These are phyloP conservation scores for Caenorhabditis wallacei DNA, from an alignment of 2,888 invertebrate genomes.

Conservation along the genomic window DNA sequence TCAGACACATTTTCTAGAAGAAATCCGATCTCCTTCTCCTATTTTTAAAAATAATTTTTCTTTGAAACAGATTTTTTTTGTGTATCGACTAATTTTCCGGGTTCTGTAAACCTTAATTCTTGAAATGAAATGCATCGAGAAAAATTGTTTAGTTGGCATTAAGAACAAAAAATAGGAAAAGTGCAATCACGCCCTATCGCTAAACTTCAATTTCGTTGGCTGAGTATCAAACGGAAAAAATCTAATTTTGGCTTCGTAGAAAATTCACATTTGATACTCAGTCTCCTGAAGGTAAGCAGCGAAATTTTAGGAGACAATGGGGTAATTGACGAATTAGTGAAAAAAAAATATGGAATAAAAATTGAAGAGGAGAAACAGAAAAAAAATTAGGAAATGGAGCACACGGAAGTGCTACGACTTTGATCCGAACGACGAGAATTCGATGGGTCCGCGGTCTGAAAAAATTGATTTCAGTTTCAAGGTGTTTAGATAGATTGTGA, in stretches of 20 bases:
- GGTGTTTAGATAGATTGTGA: no score
- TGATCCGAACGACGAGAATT: constrained; percentile 45
- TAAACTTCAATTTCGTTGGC: no score
- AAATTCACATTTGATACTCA: no score
- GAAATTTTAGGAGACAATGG: no score
- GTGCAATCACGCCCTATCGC: no score
- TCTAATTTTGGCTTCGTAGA: no score
- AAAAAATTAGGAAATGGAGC: constrained; percentile 53
- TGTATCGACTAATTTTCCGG: not conserved
- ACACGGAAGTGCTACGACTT: constrained; percentile 53
- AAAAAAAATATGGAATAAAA: not conserved
- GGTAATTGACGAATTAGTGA: no score
- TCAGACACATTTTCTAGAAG: not conserved
- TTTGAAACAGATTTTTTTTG: not conserved
- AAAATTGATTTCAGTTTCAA: not conserved
- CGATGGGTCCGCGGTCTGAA: constrained; percentile 18
- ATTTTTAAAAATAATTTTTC: not conserved
- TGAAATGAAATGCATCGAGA: not conserved
- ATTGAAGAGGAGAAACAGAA: no score
- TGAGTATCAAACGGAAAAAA: no score
- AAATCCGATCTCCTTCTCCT: not conserved
- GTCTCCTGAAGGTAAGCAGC: no score
- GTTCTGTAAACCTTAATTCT: not conserved
- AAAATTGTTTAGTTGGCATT: no score
- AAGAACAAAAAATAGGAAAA: not conserved